Evolutionary conservation across 1,140 invertebrate species (phyloP).

Genomic region (Hormaphis cornu): DNA sequence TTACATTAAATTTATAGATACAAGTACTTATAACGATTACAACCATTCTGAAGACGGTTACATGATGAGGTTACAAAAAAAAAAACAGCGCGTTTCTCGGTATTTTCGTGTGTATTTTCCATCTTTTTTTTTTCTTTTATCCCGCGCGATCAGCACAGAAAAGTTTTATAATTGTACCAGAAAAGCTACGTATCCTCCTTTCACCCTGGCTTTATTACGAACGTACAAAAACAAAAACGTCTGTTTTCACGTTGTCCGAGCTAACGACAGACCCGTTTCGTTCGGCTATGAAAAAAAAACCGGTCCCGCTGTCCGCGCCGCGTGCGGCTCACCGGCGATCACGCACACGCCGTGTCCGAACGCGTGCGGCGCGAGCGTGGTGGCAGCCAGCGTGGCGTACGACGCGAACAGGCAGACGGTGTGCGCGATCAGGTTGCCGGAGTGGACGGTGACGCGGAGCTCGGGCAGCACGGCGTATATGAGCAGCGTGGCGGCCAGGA

Average conservation of each 20-base stretch:
- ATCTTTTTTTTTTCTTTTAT: no score
- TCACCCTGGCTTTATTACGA: background rate
- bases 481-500: constrained; percentile 34
- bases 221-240: background rate
- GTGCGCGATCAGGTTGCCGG: constrained; percentile 34
- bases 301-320: background rate
- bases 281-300: background rate
- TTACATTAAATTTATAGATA: no score
- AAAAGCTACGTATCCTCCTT: background rate
- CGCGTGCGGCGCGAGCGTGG: background rate
- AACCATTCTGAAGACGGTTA: no score
- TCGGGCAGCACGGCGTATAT: constrained; percentile 36
- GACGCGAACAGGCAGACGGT: constrained; percentile 33
- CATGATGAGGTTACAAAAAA: no score
- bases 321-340: constrained; percentile 25
- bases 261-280: background rate
- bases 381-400: constrained; percentile 31
- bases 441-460: constrained; percentile 34
- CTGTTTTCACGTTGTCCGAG: background rate
- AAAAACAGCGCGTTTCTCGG: no score
- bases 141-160: no score
- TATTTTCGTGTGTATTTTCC: no score
- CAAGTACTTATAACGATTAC: no score
- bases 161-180: no score
- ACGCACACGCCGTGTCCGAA: constrained; percentile 14